Base-by-base conservation (phyloP, 2,797 vertebrate species). In the Phyllotis vaccarum region DNA sequence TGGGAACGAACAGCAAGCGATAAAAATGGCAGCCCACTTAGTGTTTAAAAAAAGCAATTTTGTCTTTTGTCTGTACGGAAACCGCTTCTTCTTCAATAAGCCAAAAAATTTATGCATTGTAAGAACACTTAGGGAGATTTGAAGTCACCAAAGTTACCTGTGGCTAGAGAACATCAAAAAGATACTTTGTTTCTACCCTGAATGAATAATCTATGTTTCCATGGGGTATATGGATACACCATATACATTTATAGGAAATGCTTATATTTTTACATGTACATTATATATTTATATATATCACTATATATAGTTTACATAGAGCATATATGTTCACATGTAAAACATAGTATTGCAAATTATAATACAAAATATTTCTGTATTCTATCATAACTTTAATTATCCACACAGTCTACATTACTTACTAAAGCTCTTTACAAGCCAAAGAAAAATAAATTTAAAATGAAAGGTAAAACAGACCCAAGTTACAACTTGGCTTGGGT, bases 1-100 rank as follows among this genome's bases (percentile, higher is more conserved):
- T 82, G 64, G 78, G 74, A 96, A 97, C 74, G 54, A 49, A 93
- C n/a, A 95, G 52, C 49, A 95, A 93, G 68, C 62, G 90, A 94
- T 90, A 93, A 93, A 96, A 94, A 58, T 90, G 66, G 46, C 52
- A 87, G 49, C 80, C 54, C 19, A 56, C 27, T 62, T 80, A 70
- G 43, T 64, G 46, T 58, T 81, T 43, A 31, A 83, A 10, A 31
- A 86, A 58, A 56, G 17, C 46, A 93, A 78, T 5, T 64, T 40
- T 93, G n/a, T 91, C 22, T 66, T 91, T 93, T 92, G 85, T 54
- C 49, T 86, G 76, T 34, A 54, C 85, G 46, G 34, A 96, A 93
- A 37, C 13, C 37, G 56, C 40, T 86, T 83, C 40, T 86, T 83
- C 58, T 83, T 9, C 22, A 82, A 85, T 70, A 93, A 89, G 43